phyloP scores from a whole-genome alignment of 2,113 vertebrate genomes.

The Osmerus mordax region DNA sequence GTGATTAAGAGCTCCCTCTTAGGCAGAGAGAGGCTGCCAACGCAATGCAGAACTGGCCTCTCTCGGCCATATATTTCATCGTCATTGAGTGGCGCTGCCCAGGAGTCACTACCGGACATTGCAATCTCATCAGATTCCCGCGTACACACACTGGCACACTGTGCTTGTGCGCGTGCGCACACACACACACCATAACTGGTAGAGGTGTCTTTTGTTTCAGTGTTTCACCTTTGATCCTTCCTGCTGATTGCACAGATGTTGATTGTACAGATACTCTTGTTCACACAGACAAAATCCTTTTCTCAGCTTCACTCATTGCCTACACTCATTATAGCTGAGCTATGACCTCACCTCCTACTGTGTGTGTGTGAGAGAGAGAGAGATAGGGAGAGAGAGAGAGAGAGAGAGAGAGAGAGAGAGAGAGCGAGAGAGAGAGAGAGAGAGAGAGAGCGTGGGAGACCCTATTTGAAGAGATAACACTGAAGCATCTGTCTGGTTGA shows the following conservation, averaged over 20 bases:
- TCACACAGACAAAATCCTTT: background rate
- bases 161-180: conserved; percentile 19
- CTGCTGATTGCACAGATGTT: no score
- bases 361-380: background rate
- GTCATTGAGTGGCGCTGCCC: conserved; percentile 30
- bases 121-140: conserved; percentile 50
- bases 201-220: background rate
- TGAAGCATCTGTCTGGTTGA: no score
- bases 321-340: background rate
- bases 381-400: background rate
- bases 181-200: background rate
- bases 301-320: background rate
- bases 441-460: background rate
- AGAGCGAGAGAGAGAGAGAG: background rate
- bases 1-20: conserved; percentile 40
- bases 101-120: conserved; percentile 27
- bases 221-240: background rate
- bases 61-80: conserved; percentile 29
- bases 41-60: background rate
- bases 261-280: background rate
- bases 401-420: background rate
- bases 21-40: conserved; percentile 1
- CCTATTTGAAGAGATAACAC: no score
- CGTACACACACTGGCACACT: conserved; percentile 22
- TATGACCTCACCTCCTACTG: background rate